Conservation (phyloP, 2,797 vertebrate genomes). For the Sardinella longiceps region DNA sequence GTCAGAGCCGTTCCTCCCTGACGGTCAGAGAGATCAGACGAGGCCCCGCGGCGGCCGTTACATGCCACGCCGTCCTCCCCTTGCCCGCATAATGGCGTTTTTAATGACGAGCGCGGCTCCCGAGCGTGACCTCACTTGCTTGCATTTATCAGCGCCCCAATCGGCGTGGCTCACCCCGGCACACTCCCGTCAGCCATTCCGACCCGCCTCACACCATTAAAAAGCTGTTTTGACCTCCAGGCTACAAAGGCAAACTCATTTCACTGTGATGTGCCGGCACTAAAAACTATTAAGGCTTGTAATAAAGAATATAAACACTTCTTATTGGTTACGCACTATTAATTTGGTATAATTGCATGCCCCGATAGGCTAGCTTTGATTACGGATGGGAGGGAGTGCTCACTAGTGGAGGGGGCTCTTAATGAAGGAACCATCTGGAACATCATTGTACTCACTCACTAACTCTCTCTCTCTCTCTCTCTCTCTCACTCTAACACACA, state of each 20-base stretch:
- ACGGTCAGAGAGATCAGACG: background rate
- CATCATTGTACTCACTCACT: background rate
- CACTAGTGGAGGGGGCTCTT: conserved; percentile 63
- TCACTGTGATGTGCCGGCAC: conserved; percentile 62
- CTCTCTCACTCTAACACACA: background rate
- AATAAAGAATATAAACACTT: conserved; percentile 77
- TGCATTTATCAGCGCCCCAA: background rate
- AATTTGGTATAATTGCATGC: conserved; percentile 69
- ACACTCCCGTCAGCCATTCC: conserved; percentile 37
- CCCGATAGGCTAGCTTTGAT: conserved; percentile 66
- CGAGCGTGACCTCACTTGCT: background rate
- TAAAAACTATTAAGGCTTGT: conserved; percentile 75
- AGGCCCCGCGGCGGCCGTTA: background rate
- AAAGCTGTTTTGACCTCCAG: conserved; percentile 67
- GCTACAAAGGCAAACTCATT: conserved; percentile 74
- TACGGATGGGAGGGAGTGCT: conserved; percentile 58
- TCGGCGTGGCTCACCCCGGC: background rate
- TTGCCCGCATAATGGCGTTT: background rate
- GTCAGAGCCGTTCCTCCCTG: background rate
- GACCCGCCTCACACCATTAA: conserved; percentile 36
- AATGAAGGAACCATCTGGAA: conserved; percentile 74
- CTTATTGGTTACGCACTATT: conserved; percentile 74
- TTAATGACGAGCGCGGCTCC: background rate
- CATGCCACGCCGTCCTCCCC: background rate
- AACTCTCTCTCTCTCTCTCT: too few relatives aligned